Conservation (phyloP, 1,140 invertebrate species). For the Muscidifurax raptorellus region DNA sequence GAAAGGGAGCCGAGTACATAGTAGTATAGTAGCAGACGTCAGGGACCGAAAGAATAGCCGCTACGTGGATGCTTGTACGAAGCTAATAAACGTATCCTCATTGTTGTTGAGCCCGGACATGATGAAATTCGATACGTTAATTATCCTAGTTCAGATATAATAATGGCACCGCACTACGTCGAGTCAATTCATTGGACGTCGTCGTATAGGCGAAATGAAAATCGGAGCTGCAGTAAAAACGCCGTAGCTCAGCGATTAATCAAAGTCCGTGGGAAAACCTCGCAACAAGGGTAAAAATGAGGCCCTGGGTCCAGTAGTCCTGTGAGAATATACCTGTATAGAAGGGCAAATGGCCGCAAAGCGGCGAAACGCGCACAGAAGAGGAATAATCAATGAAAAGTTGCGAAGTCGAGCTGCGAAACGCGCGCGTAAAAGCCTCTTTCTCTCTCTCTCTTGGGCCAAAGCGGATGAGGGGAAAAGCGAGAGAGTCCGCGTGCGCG, state of each 20-base stretch:
- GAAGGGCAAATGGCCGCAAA: neutral
- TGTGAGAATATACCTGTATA: neutral
- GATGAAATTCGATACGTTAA: too few relatives aligned
- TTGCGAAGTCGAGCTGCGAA: neutral
- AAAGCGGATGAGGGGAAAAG: neutral
- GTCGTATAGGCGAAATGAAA: too few relatives aligned
- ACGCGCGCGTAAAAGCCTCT: conserved; percentile 2
- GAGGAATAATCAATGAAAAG: conserved; percentile 44
- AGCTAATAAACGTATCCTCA: too few relatives aligned
- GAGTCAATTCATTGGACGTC: too few relatives aligned
- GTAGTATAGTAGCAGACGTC: neutral
- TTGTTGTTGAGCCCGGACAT: too few relatives aligned
- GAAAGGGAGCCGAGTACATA: neutral
- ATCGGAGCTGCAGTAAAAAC: too few relatives aligned
- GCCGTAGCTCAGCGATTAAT: too few relatives aligned
- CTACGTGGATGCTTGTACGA: too few relatives aligned
- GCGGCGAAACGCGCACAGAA: neutral
- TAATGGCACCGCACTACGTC: too few relatives aligned
- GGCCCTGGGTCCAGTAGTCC: too few relatives aligned
- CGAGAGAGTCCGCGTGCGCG: neutral
- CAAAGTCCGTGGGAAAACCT: neutral
- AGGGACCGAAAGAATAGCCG: neutral
- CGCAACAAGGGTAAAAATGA: neutral
- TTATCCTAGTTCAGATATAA: too few relatives aligned
- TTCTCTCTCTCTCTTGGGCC: neutral